Base-by-base conservation (phyloP, 2,888 invertebrate species). In the Trichopoda pennipes region DNA sequence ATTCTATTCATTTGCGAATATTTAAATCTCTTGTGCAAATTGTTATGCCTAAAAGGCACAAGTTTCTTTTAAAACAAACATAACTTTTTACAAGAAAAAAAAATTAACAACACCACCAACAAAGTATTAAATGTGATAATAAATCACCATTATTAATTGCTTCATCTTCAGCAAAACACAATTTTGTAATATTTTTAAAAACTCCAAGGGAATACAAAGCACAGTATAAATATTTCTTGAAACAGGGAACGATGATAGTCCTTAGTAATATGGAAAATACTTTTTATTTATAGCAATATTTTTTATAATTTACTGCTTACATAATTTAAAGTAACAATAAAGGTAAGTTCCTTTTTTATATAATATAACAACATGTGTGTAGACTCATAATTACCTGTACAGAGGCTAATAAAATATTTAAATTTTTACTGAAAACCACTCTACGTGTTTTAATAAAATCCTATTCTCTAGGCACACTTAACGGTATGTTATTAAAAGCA, bases 91-190 rank as follows among this genome's bases (percentile, higher is more conserved):
- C n/a, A 44, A 44, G 1, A 44, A 44, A 44, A 44, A 44, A 16
- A 44, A n/a, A n/a, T n/a, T 44, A 14, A 53, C 53, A 53, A 63
- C 73, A 56, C 16, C 42, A 51, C 35, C 42, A 38, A 55, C 44
- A 68, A n/a, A 53, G 61, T 68, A 68, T 53, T 61, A 69, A 61
- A 68, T 44, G 42, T 68, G 69, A 68, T 19, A 44, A 76, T 76
- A 76, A 76, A 76, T 76, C 76, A 76, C 61, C 32, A 61, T 76
- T 76, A 76, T 76, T 76, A 76, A 76, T 76, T 76, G 69, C 76
- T 44, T 51, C 55, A 53, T 69, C 61, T 55, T 61, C 38, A 38
- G 60, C 56, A 38, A 12, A 38, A 38, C 38, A 38, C 12, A 38
- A 38, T 38, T 38, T 38, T 38, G 38, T 38, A 28, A 28, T 28